A percentile compares a stretch with the other conserved stretches of the same genome.
Conservation (phyloP, 2,888 invertebrate genomes). For the Synanthedon formicaeformis region DNA sequence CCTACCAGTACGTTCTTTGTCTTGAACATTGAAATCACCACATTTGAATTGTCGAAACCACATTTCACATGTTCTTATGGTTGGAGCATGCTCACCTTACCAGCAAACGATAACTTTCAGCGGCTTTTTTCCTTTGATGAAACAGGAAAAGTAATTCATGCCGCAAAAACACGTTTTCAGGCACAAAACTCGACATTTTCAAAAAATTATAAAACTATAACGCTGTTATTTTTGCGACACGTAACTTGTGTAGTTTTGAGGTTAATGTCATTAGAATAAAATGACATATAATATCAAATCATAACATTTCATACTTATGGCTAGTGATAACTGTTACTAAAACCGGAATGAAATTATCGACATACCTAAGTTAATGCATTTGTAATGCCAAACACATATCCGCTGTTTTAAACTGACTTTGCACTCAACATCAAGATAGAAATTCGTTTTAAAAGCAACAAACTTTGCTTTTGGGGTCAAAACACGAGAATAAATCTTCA, state of each 20-base stretch:
- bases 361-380: too few relatives aligned
- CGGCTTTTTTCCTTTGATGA: neutral
- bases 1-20: neutral
- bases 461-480: too few relatives aligned
- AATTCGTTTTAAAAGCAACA: too few relatives aligned
- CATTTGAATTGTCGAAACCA: neutral
- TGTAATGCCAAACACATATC: too few relatives aligned
- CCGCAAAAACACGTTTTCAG: neutral
- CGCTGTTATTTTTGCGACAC: neutral
- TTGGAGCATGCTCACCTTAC: neutral
- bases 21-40: neutral
- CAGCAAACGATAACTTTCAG: neutral
- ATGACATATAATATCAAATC: too few relatives aligned
- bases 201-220: neutral
- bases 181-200: neutral
- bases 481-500: too few relatives aligned
- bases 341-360: too few relatives aligned
- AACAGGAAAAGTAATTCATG: neutral
- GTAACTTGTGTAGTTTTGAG: neutral
- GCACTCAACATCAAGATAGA: too few relatives aligned
- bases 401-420: too few relatives aligned
- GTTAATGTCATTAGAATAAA: too few relatives aligned
- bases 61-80: neutral
- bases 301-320: too few relatives aligned
- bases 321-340: too few relatives aligned